Evolutionary conservation across 2,113 vertebrate species (phyloP).

Genomic region (Apodemus speciosus): DNA sequence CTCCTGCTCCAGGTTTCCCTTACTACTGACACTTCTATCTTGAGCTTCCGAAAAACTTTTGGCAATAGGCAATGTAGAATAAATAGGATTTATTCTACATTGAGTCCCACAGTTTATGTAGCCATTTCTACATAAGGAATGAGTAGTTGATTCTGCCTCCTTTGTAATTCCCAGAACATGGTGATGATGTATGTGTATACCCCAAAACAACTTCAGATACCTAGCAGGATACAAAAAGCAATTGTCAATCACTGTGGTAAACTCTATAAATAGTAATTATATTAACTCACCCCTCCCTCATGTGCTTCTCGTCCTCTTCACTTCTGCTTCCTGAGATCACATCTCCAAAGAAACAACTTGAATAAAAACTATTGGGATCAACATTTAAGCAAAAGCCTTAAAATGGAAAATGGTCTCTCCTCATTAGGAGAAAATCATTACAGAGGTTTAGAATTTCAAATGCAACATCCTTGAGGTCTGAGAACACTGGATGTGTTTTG

Average conservation of each 20-base stretch:
- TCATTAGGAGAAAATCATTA: neutral
- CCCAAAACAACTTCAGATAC: neutral
- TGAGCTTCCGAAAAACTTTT: neutral
- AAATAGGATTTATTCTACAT: conserved; percentile 40
- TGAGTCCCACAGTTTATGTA: neutral
- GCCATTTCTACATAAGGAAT: neutral
- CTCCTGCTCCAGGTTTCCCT: neutral
- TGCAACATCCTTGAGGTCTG: neutral
- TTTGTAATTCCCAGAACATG: conserved; percentile 29
- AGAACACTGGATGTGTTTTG: neutral
- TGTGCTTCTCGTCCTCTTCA: neutral
- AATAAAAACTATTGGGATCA: conserved; percentile 13
- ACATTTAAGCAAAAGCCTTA: conserved; percentile 9
- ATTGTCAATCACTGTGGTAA: neutral
- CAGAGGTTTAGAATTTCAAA: conserved; percentile 9
- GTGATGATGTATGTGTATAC: neutral
- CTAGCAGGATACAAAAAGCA: conserved; percentile 2
- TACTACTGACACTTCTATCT: neutral
- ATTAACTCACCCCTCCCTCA: neutral
- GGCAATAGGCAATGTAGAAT: neutral
- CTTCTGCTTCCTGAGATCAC: neutral
- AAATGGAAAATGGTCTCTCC: neutral
- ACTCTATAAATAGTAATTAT: neutral
- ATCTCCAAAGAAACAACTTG: conserved; percentile 19
- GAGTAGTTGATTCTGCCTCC: neutral